These are phyloP conservation scores for Marmota monax DNA, from an alignment of 2,113 vertebrate species.

Conservation along the genomic window DNA sequence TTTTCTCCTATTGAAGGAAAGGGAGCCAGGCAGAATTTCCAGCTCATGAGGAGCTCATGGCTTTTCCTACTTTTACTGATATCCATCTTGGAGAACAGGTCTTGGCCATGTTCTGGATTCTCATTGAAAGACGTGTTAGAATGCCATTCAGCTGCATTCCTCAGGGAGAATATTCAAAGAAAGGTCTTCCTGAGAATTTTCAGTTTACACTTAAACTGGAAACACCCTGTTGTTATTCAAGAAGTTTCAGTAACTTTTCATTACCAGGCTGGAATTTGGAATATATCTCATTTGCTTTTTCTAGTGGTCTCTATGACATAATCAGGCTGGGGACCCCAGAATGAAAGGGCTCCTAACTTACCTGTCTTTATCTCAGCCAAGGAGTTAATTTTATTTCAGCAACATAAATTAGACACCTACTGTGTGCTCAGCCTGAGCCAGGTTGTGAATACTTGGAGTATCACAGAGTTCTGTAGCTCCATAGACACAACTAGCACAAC, in stretches of 20 bases:
- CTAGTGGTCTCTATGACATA: background rate
- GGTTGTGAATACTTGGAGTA: background rate
- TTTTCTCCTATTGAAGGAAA: background rate
- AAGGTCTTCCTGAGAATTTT: constrained; percentile 18
- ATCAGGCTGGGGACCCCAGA: background rate
- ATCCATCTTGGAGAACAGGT: background rate
- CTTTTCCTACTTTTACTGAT: background rate
- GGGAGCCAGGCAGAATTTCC: background rate
- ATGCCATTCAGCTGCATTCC: background rate
- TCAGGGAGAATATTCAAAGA: background rate
- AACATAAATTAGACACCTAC: background rate
- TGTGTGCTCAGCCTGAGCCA: background rate
- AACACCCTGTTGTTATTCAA: background rate
- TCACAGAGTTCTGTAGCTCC: background rate
- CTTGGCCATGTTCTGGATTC: constrained; percentile 13
- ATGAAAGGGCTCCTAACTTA: background rate
- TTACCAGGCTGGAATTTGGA: background rate
- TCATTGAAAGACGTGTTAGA: background rate
- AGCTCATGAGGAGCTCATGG: background rate
- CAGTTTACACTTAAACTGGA: constrained; percentile 36
- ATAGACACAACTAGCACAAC: background rate
- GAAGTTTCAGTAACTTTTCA: constrained; percentile 36
- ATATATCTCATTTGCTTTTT: constrained; percentile 37
- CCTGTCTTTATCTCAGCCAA: background rate
- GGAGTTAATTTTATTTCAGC: constrained; percentile 54